Conservation (phyloP, 1,140 invertebrate species). For the Cotesia vestalis region DNA sequence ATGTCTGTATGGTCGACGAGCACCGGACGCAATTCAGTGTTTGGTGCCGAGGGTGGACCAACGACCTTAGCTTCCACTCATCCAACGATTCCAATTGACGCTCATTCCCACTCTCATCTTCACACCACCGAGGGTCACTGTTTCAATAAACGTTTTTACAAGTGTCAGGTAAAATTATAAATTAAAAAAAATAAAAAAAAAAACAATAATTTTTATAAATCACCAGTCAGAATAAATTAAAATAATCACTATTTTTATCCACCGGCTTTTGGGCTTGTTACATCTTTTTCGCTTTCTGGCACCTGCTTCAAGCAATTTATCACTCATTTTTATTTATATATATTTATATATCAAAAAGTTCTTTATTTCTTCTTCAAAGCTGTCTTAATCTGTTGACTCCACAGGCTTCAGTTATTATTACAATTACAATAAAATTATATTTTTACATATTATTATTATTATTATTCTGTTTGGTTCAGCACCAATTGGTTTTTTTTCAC, state of each 20-base stretch:
- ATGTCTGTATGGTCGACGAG: slow-evolving; percentile 66
- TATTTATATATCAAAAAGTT: not conserved
- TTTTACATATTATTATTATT: slow-evolving; percentile 37
- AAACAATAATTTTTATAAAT: too few species aligned
- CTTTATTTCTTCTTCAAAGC: not conserved
- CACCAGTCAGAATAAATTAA: too few species aligned
- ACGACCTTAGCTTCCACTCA: slow-evolving; percentile 48
- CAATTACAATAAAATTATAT: slow-evolving; percentile 3
- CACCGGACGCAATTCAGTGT: slow-evolving; percentile 63
- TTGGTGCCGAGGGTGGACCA: slow-evolving; percentile 56
- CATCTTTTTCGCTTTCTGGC: not conserved
- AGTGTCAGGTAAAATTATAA: slow-evolving; percentile 57
- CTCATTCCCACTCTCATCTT: slow-evolving; percentile 55
- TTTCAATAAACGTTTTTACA: slow-evolving; percentile 59
- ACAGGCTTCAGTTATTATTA: not conserved
- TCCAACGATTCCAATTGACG: slow-evolving; percentile 49
- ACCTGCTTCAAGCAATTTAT: too few species aligned
- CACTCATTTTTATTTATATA: slow-evolving; percentile 6
- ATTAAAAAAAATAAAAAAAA: slow-evolving; percentile 9
- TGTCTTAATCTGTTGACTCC: too few species aligned
- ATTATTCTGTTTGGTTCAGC: slow-evolving; percentile 59
- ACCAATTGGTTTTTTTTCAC: slow-evolving; percentile 59
- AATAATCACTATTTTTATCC: slow-evolving; percentile 12
- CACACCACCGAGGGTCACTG: slow-evolving; percentile 59
- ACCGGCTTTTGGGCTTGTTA: not conserved